Conservation (phyloP, 2,888 invertebrate genomes). For the Rhagium mordax region DNA sequence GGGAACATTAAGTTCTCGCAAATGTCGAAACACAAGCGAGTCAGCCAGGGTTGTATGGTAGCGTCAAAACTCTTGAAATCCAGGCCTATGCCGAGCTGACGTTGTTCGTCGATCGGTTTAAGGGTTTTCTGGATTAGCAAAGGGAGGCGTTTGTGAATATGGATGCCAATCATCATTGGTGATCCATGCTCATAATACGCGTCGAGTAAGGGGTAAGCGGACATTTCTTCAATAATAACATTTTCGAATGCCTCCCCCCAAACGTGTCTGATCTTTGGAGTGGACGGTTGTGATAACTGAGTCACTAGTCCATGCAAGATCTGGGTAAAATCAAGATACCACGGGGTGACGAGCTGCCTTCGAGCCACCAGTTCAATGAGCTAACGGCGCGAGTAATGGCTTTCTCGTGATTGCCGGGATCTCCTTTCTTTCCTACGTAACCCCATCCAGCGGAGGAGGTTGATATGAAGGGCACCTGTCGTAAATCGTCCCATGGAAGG, state of each 20-base stretch:
- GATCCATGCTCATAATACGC: background rate
- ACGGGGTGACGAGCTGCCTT: background rate
- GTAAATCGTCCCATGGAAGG: too few species aligned
- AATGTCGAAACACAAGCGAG: background rate
- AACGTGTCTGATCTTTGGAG: background rate
- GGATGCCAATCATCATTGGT: background rate
- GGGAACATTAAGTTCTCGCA: background rate
- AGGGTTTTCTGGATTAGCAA: background rate
- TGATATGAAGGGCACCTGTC: too few species aligned
- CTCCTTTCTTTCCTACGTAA: background rate
- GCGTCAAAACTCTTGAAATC: background rate
- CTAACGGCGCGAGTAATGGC: background rate
- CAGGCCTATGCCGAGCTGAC: background rate
- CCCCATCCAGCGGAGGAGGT: too few species aligned
- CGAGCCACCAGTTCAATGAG: background rate
- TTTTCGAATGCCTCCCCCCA: background rate
- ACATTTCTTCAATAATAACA: background rate
- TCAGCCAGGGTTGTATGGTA: background rate
- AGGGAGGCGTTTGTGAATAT: background rate
- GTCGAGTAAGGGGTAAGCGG: background rate
- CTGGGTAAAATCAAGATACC: background rate
- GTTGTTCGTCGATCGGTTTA: background rate
- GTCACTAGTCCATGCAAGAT: background rate
- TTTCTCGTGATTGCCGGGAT: background rate
- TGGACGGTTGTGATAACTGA: background rate